Conservation (phyloP, 1,140 invertebrate genomes). For the Amyelois transitella region DNA sequence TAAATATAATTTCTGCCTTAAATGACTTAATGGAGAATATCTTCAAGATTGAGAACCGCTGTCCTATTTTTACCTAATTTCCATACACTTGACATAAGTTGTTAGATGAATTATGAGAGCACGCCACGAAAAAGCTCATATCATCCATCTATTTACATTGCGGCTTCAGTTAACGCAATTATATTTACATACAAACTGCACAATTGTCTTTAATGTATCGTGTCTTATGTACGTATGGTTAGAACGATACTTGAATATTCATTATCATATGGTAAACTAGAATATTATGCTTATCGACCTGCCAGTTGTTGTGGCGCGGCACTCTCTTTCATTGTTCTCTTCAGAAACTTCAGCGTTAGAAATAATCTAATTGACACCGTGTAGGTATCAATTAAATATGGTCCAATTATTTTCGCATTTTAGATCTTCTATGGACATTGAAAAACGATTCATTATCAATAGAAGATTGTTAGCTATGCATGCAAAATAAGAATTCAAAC, state of each 20-base stretch:
- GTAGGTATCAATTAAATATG: too few species aligned
- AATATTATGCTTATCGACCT: not conserved
- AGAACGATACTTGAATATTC: not conserved
- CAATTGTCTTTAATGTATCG: constrained; percentile 21
- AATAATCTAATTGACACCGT: too few species aligned
- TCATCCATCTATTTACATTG: not conserved
- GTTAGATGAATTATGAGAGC: not conserved
- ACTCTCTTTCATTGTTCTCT: too few species aligned
- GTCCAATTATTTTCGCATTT: too few species aligned
- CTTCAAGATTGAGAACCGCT: not conserved
- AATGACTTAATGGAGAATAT: not conserved
- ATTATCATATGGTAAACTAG: not conserved
- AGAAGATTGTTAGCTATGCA: too few species aligned
- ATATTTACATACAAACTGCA: constrained; percentile 32
- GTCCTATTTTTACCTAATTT: constrained; percentile 15
- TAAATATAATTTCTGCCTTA: too few species aligned
- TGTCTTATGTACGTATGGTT: not conserved
- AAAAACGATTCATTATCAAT: too few species aligned
- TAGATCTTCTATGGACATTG: too few species aligned
- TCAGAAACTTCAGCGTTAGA: too few species aligned
- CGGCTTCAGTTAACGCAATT: constrained; percentile 10
- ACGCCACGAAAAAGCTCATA: not conserved
- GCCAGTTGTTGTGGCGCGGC: too few species aligned
- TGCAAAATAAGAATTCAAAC: too few species aligned
- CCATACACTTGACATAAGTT: constrained; percentile 1